Evolutionary conservation across 2,888 invertebrate species (phyloP), one percentile per base, ranked within the genome.

Genomic region (Ceraclea dissimilis): DNA sequence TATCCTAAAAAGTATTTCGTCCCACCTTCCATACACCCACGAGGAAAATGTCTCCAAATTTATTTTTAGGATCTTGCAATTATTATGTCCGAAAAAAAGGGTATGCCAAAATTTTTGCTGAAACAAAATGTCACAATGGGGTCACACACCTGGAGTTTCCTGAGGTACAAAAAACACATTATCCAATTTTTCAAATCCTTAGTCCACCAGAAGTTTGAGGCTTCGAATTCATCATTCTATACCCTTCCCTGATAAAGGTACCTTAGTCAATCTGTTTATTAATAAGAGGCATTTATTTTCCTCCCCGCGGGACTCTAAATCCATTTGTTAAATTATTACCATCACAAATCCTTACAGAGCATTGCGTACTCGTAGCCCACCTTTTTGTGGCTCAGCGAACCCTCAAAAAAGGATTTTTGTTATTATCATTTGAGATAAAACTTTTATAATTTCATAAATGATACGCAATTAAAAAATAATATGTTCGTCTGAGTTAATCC

Each of bases 221-320:
- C 52, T 58, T 57, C 57, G 61, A 51, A 58, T 61, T 54, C 59
- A 61, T 61, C 61, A 61, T 61, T 44, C 39, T 13, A 16, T 47
- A 56, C 31, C 59, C 26, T 20, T 17, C 49, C 50, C 39, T 55
- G 51, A 58, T 54, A 55, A 50, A 54, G 59, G 58, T 49, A 59
- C 57, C 57, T 31, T 49, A 61, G 61, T 61, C 61, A 61, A 61
- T 61, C 61, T 59, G 61, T 61, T 61, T 61, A 61, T 61, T 61
- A 61, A 61, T 60, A 59, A 56, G 61, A 50, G 51, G 54, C 57
- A 61, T 61, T 61, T 61, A 59, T 61, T 61, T 59, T 51, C 48
- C 26, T 56, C 52, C 54, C 52, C 20, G 17, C n/a, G 58, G 58
- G 51, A 22, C 33, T 34, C 51, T 43, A 50, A 44, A 43, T 48